Base-by-base conservation (phyloP, 2,888 invertebrate species). In the Phragmatobia fuliginosa region DNA sequence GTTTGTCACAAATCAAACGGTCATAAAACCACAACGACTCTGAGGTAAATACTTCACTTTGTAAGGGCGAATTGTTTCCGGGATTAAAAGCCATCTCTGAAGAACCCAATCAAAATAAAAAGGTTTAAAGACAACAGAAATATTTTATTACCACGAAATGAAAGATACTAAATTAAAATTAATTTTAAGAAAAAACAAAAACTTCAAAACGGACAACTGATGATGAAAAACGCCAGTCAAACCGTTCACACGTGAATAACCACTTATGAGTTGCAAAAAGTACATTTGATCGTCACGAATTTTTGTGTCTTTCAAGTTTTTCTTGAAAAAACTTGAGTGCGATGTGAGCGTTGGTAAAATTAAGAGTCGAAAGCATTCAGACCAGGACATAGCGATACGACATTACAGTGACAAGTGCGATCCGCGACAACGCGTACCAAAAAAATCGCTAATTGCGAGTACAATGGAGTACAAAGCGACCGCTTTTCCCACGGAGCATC, bases 401-500 rank as follows among this genome's bases (percentile, higher is more conserved):
- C 94, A 93, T 93, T 93, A 90, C 89, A 88, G 85, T 86, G 89
- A 88, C 93, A 92, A 93, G 93, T 90, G 90, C 92, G 88, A 88
- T 82, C 87, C 84, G 89, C 87, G 88, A 86, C 89, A 88, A 86
- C 86, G 86, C 80, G 80, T 81, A 68, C 83, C 86, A 92, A 94
- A 94, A 94, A 94, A 88, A 83, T 78, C 82, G 89, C 90, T 95
- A 95, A 95, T 94, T 94, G 90, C 93, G 87, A 90, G 85, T 92
- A 93, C 94, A 94, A 94, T 93, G 93, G 89, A 82, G 86, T 83
- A 92, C 94, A 94, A 94, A 94, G 93, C 89, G 79, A 76, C 94
- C 94, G 94, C 94, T 86, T 85, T 94, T 95, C 95, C 94, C 95
- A 95, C 94, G 94, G 88, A 87, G 87, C 92, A 89, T 90, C 92